Conservation (phyloP, 1,140 invertebrate species). For the Pemphigus obesinymphae region DNA sequence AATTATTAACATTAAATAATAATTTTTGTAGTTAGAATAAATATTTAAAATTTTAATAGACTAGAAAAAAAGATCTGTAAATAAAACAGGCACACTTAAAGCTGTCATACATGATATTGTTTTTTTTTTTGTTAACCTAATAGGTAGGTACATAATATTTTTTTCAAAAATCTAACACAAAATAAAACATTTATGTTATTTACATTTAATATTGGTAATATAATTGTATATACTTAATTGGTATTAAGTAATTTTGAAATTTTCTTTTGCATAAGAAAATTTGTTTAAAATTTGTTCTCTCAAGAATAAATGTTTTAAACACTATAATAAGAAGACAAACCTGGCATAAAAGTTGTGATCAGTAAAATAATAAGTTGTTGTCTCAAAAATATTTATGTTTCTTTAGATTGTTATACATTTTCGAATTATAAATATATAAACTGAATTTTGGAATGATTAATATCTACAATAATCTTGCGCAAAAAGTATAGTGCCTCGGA, state of each 20-base stretch:
- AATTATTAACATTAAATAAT: conserved; percentile 31
- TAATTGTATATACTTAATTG: conserved; percentile 16
- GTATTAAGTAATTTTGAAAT: neutral
- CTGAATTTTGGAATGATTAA: conserved; percentile 39
- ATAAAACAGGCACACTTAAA: conserved; percentile 27
- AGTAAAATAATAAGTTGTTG: neutral
- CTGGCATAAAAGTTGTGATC: no score
- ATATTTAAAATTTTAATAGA: conserved; percentile 33
- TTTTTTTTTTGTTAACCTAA: conserved; percentile 28
- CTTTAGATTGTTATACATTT: neutral
- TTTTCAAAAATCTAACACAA: conserved; percentile 20
- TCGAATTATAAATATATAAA: conserved; percentile 20
- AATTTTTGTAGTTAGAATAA: conserved; percentile 11
- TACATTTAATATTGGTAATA: conserved; percentile 21
- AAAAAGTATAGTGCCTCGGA: no score
- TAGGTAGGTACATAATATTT: conserved; percentile 26
- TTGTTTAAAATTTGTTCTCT: conserved; percentile 30
- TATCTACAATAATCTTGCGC: conserved; percentile 39
- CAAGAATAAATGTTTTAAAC: conserved; percentile 2
- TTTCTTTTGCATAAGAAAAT: neutral
- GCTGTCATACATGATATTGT: conserved; percentile 13
- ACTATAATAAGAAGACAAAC: neutral
- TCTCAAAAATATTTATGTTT: neutral
- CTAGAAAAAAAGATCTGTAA: conserved; percentile 36
- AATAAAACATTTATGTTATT: conserved; percentile 33